phyloP scores from a whole-genome alignment of 2,797 vertebrate genomes.

The Pseudocheirus occidentalis region DNA sequence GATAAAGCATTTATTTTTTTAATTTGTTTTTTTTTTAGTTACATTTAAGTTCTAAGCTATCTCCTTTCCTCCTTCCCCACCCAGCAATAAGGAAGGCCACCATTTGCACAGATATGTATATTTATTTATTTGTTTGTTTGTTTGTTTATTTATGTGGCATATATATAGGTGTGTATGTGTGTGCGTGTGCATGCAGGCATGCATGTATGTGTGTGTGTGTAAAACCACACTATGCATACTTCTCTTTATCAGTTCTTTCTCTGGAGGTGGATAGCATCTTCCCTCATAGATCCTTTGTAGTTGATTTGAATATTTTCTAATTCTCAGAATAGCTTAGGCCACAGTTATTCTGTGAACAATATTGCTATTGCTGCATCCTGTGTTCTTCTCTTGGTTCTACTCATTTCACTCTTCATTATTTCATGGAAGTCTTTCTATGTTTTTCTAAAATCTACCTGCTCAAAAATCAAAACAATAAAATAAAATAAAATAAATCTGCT shows the following conservation, averaged over 20 bases:
- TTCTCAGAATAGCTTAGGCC: neutral
- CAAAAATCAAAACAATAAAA: neutral
- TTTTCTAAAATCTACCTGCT: neutral
- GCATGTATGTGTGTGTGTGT: neutral
- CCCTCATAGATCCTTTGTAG: neutral
- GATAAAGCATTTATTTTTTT: neutral
- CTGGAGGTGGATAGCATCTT: neutral
- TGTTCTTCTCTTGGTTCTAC: neutral
- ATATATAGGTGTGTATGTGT: too few relatives aligned
- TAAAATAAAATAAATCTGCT: neutral
- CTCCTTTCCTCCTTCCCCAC: neutral
- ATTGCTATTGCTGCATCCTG: neutral
- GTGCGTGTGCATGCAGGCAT: too few relatives aligned
- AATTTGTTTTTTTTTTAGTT: neutral
- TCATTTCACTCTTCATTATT: neutral
- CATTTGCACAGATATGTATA: neutral
- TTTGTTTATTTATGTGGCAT: too few relatives aligned
- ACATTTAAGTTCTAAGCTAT: neutral
- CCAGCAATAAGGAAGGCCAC: neutral
- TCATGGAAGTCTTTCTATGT: neutral
- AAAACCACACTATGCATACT: neutral
- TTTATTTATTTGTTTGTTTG: too few relatives aligned
- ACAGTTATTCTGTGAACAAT: neutral
- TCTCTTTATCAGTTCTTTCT: neutral
- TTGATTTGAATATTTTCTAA: neutral